Evolutionary conservation across 2,888 invertebrate genomes (phyloP).

Genomic region (Plemyria rubiginata): DNA sequence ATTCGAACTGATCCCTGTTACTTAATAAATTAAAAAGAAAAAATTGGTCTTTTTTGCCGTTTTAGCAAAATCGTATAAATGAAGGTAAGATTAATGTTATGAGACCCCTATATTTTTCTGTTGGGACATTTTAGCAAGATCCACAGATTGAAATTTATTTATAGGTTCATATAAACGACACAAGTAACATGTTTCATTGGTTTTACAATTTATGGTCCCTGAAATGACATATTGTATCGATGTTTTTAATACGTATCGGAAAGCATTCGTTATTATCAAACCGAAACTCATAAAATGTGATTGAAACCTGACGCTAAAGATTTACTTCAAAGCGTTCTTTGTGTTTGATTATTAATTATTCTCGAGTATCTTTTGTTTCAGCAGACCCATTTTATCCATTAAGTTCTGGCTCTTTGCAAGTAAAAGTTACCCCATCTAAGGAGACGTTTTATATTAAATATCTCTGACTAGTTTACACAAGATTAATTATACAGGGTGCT

Average conservation of each 20-base stretch:
- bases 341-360: conserved; percentile 73
- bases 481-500: conserved; percentile 46
- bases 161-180: conserved; percentile 70
- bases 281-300: conserved; percentile 27
- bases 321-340: conserved; percentile 61
- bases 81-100: conserved; percentile 71
- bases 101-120: conserved; percentile 71
- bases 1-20: neutral
- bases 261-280: conserved; percentile 2
- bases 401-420: conserved; percentile 54
- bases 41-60: conserved; percentile 42
- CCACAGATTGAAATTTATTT: conserved; percentile 74
- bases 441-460: conserved; percentile 54
- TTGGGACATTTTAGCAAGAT: conserved; percentile 73
- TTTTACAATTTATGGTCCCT: conserved; percentile 56
- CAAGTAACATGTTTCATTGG: conserved; percentile 65
- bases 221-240: conserved; percentile 53
- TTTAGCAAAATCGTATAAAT: conserved; percentile 57
- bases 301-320: conserved; percentile 41
- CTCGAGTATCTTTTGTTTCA: conserved; percentile 62
- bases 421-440: conserved; percentile 49
- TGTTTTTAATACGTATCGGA: conserved; percentile 44
- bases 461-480: conserved; percentile 51
- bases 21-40: conserved; percentile 40
- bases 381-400: conserved; percentile 56